Percentiles rank a stretch among this genome's conserved stretches.
These are phyloP conservation scores for Chlamydotis undulata DNA, from an alignment of 2,113 vertebrate species.

Conservation along the genomic window DNA sequence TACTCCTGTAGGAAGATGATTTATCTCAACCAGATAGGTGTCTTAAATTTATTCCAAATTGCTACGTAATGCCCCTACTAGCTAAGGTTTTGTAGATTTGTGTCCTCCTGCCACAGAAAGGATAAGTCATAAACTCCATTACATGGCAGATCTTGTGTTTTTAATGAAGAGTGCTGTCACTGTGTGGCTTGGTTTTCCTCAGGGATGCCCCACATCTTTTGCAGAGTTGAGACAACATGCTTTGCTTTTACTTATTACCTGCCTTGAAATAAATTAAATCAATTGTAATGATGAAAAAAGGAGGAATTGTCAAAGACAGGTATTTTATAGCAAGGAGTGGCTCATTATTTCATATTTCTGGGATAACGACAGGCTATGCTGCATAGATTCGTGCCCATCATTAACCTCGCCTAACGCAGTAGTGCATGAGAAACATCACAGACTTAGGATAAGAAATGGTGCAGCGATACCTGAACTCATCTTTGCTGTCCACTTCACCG, in stretches of 20 bases:
- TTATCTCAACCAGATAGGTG: neutral
- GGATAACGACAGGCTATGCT: neutral
- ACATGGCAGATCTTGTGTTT: neutral
- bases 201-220: neutral
- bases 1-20: neutral
- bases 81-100: neutral
- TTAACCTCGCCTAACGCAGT: neutral
- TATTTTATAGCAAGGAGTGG: neutral
- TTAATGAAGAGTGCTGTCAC: neutral
- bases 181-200: neutral
- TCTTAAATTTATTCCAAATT: neutral
- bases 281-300: neutral
- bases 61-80: neutral
- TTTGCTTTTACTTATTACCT: neutral
- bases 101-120: neutral
- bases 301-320: neutral
- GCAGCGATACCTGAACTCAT: neutral
- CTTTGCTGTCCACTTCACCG: neutral
- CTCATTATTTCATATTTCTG: neutral
- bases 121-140: neutral
- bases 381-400: fast-evolving
- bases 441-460: neutral
- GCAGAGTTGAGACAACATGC: neutral
- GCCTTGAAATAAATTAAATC: neutral
- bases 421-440: neutral